Conservation (phyloP, 2,888 invertebrate genomes). For the Ceraclea dissimilis region DNA sequence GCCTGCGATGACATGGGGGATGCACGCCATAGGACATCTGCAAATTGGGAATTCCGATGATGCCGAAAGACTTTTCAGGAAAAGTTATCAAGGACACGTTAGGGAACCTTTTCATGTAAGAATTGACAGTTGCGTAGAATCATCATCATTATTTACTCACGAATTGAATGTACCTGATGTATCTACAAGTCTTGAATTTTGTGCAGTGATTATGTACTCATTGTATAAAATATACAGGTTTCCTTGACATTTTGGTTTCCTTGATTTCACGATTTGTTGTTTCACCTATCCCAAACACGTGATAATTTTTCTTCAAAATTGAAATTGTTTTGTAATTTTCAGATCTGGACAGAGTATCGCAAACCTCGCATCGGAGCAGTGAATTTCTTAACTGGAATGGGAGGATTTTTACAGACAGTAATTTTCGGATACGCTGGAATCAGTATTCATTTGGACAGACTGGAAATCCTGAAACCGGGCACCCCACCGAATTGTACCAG, state of each 20-base stretch:
- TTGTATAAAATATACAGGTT: too few species aligned
- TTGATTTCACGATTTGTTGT: background rate
- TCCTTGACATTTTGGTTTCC: too few species aligned
- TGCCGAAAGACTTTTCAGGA: constrained; percentile 44
- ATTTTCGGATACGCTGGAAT: constrained; percentile 52
- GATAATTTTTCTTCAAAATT: background rate
- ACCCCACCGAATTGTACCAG: constrained; percentile 39
- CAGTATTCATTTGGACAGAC: constrained; percentile 41
- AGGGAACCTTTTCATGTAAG: constrained; percentile 52
- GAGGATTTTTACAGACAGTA: constrained; percentile 52
- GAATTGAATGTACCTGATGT: too few species aligned
- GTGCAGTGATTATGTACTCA: too few species aligned
- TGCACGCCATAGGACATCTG: constrained; percentile 52
- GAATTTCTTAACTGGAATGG: constrained; percentile 56
- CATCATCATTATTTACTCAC: too few species aligned
- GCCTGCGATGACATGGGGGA: constrained; percentile 59
- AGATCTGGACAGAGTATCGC: constrained; percentile 53
- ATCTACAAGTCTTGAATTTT: too few species aligned
- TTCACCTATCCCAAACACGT: background rate
- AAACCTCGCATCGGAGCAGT: constrained; percentile 47
- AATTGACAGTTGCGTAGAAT: too few species aligned
- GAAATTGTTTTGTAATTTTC: background rate
- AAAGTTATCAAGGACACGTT: constrained; percentile 47
- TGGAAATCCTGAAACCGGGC: constrained; percentile 39
- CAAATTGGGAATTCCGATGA: constrained; percentile 35